Conservation (phyloP, 2,797 vertebrate species). For the Craterocephalus amniculus region DNA sequence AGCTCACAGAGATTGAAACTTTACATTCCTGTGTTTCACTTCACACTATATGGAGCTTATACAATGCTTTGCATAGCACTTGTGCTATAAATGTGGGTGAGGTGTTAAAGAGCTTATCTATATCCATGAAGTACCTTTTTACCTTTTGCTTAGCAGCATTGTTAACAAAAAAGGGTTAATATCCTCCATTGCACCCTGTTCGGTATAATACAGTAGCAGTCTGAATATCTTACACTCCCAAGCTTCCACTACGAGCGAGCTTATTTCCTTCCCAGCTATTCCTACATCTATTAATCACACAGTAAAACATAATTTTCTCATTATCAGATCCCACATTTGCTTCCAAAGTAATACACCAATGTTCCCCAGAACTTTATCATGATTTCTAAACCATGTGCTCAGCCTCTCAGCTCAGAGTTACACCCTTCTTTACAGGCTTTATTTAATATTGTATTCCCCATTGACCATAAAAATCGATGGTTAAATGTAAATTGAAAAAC, state of each 20-base stretch:
- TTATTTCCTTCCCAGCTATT: neutral
- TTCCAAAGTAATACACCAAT: conserved; percentile 4
- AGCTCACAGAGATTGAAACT: conserved; percentile 11
- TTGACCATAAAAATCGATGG: conserved; percentile 17
- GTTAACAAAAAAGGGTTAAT: neutral
- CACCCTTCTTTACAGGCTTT: conserved; percentile 15
- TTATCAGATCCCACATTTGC: neutral
- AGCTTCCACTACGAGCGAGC: neutral
- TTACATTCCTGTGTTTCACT: conserved; percentile 32
- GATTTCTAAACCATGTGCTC: conserved; percentile 3
- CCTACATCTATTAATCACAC: neutral
- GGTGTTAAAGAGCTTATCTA: conserved; percentile 48
- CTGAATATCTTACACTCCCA: neutral
- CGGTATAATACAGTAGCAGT: neutral
- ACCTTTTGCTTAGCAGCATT: conserved; percentile 20
- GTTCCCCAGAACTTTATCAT: conserved; percentile 14
- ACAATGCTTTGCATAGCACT: conserved; percentile 66
- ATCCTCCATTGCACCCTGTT: neutral
- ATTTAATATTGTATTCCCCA: conserved; percentile 11
- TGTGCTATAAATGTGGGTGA: conserved; percentile 64
- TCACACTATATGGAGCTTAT: conserved; percentile 46
- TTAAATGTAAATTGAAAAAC: conserved; percentile 18
- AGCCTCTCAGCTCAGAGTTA: conserved; percentile 6
- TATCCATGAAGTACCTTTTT: conserved; percentile 30
- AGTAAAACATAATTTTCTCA: neutral